A percentile compares a stretch with the other conserved stretches of the same genome.
phyloP scores from a whole-genome alignment of 2,888 invertebrate species.

The Apamea anceps region DNA sequence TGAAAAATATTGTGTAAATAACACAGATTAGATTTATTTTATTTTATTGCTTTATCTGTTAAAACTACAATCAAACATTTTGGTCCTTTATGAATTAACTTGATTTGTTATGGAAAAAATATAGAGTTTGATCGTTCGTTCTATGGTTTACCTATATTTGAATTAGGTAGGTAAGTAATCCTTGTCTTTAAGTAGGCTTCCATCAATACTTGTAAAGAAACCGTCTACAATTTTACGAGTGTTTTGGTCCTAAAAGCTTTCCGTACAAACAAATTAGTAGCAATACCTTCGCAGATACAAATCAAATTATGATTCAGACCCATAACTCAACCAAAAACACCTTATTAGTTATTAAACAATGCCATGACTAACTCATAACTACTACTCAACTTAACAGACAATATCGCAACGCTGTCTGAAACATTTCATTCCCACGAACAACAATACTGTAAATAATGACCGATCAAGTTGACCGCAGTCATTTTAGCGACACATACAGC shows the following conservation, averaged over 20 bases:
- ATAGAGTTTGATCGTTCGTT: neutral
- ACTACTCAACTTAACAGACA: constrained; percentile 34
- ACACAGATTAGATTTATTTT: constrained; percentile 36
- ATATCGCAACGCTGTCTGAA: constrained; percentile 34
- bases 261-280: constrained; percentile 1
- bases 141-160: neutral
- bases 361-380: constrained; percentile 40
- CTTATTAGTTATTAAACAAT: constrained; percentile 18
- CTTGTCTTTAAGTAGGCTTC: neutral
- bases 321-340: constrained; percentile 40
- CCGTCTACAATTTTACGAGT: neutral
- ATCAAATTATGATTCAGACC: neutral
- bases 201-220: neutral
- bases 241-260: neutral
- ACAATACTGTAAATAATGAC: constrained; percentile 56
- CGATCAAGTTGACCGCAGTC: constrained; percentile 60
- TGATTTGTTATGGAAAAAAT: neutral
- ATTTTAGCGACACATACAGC: constrained; percentile 50
- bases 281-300: constrained; percentile 5
- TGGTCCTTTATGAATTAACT: neutral
- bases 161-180: neutral
- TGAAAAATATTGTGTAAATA: constrained; percentile 57
- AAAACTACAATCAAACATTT: neutral
- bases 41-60: constrained; percentile 27
- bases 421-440: constrained; percentile 58